Percentiles rank a stretch among this genome's conserved stretches.
Conservation (phyloP, 2,888 invertebrate genomes). For the Lasioglossum villosulum region DNA sequence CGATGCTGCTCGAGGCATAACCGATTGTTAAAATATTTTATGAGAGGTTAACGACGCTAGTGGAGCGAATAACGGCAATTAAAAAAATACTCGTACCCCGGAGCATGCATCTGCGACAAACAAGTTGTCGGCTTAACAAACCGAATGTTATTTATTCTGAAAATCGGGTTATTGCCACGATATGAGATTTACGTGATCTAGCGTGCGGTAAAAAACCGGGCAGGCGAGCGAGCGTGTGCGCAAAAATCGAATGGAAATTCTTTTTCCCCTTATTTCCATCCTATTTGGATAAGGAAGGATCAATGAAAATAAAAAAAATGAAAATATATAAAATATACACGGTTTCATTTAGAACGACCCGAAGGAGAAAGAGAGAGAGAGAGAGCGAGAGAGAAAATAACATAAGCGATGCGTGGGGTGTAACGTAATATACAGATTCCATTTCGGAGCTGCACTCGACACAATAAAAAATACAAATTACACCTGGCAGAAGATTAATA, state of each 20-base stretch:
- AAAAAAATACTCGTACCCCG: conserved; percentile 45
- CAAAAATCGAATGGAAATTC: conserved; percentile 36
- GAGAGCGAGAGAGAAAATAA: background rate
- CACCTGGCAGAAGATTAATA: background rate
- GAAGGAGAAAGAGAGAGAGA: background rate
- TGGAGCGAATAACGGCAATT: conserved; percentile 23
- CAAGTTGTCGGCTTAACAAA: conserved; percentile 56
- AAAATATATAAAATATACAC: background rate
- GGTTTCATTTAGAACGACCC: conserved; percentile 31
- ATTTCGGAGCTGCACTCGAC: background rate
- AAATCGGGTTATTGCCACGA: conserved; percentile 58
- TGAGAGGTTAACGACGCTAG: background rate
- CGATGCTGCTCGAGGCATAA: background rate
- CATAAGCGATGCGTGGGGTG: background rate
- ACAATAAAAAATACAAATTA: background rate
- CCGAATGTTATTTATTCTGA: conserved; percentile 56
- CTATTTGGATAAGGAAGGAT: conserved; percentile 12
- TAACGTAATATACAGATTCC: background rate
- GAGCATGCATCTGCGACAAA: conserved; percentile 41
- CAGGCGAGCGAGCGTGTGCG: conserved; percentile 26
- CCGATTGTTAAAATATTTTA: conserved; percentile 9
- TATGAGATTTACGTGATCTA: conserved; percentile 49
- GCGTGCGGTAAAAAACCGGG: conserved; percentile 31
- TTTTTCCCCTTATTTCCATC: conserved; percentile 33
- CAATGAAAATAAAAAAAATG: background rate